These are phyloP conservation scores for Lagenorhynchus albirostris DNA, from an alignment of 2,113 vertebrate genomes.

Conservation along the genomic window DNA sequence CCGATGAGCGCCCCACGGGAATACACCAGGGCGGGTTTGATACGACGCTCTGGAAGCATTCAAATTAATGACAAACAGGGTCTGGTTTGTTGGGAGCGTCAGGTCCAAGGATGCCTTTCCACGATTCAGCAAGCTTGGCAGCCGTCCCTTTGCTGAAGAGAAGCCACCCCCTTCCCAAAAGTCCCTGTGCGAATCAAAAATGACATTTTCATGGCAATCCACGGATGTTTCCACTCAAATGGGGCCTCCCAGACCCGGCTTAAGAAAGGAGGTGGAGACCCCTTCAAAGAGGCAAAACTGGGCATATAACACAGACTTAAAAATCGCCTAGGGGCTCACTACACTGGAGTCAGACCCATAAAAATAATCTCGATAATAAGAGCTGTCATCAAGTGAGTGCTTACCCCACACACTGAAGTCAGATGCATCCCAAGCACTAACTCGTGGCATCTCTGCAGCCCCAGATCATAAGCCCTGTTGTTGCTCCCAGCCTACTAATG, in stretches of 20 bases:
- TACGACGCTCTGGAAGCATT: constrained; percentile 59
- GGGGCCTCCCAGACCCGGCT: not conserved
- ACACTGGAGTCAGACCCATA: not conserved
- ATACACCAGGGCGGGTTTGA: constrained; percentile 11
- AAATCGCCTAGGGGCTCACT: not conserved
- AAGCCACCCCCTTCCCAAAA: constrained; percentile 23
- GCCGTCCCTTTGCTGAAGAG: constrained; percentile 35
- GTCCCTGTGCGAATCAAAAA: constrained; percentile 39
- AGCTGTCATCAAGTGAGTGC: not conserved
- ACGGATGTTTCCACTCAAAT: constrained; percentile 8
- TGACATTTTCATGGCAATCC: constrained; percentile 36
- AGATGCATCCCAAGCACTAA: not conserved
- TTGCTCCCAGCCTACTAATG: not conserved
- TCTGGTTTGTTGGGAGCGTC: constrained; percentile 44
- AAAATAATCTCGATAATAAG: not conserved
- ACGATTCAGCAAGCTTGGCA: constrained; percentile 37
- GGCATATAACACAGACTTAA: not conserved
- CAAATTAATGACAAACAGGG: constrained; percentile 72
- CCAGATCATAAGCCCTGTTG: not conserved
- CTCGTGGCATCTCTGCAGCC: not conserved
- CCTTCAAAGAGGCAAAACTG: not conserved
- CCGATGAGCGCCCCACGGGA: not conserved
- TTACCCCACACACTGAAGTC: not conserved
- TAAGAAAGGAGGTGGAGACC: not conserved
- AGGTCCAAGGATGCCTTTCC: constrained; percentile 67